Percentiles rank a stretch among this genome's conserved stretches.
phyloP scores from a whole-genome alignment of 1,140 invertebrate genomes.

The Aphis craccivora region DNA sequence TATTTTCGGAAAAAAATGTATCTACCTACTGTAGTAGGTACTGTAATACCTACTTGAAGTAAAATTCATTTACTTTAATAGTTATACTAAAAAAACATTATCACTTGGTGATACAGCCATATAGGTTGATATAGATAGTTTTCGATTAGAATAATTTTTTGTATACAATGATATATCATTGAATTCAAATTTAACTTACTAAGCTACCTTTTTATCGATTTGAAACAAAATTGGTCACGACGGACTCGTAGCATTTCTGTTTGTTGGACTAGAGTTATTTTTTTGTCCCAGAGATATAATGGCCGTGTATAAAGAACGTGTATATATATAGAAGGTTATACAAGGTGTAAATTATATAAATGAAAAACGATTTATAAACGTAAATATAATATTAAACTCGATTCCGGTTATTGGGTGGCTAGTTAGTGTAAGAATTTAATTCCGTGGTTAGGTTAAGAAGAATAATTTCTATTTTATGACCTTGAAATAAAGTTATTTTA shows the following conservation, averaged over 20 bases:
- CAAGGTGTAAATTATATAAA: not conserved
- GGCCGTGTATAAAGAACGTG: not conserved
- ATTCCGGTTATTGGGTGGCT: conserved; percentile 25
- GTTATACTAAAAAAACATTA: too few species aligned
- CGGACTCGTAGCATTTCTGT: too few species aligned
- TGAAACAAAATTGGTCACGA: not conserved
- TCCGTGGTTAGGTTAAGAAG: not conserved
- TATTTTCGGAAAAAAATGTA: too few species aligned
- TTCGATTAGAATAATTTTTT: too few species aligned
- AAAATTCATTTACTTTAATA: too few species aligned
- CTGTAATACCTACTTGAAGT: too few species aligned
- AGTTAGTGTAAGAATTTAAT: conserved; percentile 11
- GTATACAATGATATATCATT: too few species aligned
- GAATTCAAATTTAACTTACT: too few species aligned
- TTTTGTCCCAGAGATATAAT: not conserved
- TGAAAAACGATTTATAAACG: not conserved
- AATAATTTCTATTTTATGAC: conserved; percentile 26
- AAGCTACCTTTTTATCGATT: not conserved
- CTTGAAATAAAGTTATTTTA: conserved; percentile 28
- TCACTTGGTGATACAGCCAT: too few species aligned
- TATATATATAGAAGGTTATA: not conserved
- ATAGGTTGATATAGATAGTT: too few species aligned
- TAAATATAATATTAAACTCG: not conserved
- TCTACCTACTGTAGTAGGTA: too few species aligned
- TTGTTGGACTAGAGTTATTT: not conserved